phyloP scores from a whole-genome alignment of 2,797 vertebrate species.

The Gallinago stenura region DNA sequence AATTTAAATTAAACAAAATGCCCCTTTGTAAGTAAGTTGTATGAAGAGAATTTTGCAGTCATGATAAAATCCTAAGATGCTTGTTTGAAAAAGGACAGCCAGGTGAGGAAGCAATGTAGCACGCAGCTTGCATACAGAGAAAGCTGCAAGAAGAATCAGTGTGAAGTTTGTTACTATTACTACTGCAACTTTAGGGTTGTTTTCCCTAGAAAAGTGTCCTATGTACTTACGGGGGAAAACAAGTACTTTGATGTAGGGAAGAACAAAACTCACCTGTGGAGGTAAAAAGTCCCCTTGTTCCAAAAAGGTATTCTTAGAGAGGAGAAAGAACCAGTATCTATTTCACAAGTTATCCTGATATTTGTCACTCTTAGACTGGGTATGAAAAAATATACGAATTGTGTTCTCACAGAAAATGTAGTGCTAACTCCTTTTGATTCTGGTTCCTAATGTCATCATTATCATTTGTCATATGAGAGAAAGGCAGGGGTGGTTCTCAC shows the following conservation, averaged over 20 bases:
- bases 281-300: not conserved
- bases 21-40: not conserved
- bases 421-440: not conserved
- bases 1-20: not conserved
- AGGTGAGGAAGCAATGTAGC: not conserved
- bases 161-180: not conserved
- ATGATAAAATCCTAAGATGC: fast-evolving
- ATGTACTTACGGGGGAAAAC: not conserved
- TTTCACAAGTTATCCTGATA: not conserved
- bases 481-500: not conserved
- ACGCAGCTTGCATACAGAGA: not conserved
- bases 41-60: not conserved
- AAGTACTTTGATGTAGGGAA: not conserved
- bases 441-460: not conserved
- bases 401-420: not conserved
- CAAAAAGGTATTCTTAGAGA: not conserved
- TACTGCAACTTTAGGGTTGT: not conserved
- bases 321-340: not conserved
- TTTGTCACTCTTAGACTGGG: not conserved
- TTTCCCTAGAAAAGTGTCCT: not conserved
- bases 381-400: not conserved
- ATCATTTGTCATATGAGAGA: not conserved
- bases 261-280: not conserved
- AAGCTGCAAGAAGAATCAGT: not conserved
- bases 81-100: not conserved